A percentile compares a stretch with the other conserved stretches of the same genome.
phyloP scores from a whole-genome alignment of 2,113 vertebrate genomes.

The Silurus glanis region DNA sequence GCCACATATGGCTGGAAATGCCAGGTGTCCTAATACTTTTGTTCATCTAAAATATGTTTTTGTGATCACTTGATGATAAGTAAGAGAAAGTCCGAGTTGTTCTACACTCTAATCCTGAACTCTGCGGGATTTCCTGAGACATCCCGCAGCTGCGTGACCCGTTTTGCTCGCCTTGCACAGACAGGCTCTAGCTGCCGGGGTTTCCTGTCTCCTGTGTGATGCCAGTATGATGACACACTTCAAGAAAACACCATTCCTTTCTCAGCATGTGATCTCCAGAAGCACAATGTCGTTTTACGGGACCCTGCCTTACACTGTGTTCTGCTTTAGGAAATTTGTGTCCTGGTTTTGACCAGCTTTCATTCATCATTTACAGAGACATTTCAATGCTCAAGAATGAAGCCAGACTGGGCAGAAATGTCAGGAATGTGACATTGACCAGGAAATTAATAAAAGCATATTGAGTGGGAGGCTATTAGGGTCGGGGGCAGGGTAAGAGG shows the following conservation, averaged over 20 bases:
- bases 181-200: conserved; percentile 37
- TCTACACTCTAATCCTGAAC: conserved; percentile 26
- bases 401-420: conserved; percentile 37
- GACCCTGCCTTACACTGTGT: neutral
- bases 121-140: conserved; percentile 36
- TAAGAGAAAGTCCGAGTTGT: neutral
- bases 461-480: conserved; percentile 40
- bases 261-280: conserved; percentile 5
- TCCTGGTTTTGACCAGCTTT: neutral
- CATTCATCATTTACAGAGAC: neutral
- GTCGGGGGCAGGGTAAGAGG: conserved; percentile 33
- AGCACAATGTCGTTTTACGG: neutral
- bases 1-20: too few species aligned
- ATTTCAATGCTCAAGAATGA: conserved; percentile 19
- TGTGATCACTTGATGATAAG: conserved; percentile 1
- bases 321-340: neutral
- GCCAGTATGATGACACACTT: conserved; percentile 24
- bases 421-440: conserved; percentile 56
- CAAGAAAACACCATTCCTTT: neutral
- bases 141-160: conserved; percentile 46
- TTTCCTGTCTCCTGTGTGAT: conserved; percentile 38
- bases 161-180: conserved; percentile 38
- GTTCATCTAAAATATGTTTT: neutral
- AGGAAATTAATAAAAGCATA: conserved; percentile 59
- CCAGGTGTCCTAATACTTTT: too few species aligned